phyloP scores from a whole-genome alignment of 2,797 vertebrate genomes.

The Falco concolor region DNA sequence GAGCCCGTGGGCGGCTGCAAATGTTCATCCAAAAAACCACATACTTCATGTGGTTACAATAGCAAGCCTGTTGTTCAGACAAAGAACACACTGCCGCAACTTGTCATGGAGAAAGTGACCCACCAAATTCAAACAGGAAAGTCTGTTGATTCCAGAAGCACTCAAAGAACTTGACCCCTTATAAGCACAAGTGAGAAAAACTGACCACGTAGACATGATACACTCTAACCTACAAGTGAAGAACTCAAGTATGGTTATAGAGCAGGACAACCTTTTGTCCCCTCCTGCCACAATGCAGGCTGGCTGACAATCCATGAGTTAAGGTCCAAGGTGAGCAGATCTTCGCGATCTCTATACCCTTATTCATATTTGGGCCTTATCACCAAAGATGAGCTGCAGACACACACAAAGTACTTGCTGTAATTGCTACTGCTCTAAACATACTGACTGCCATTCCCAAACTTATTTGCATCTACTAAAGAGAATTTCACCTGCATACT shows the following conservation, averaged over 20 bases:
- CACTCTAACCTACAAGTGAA: not conserved
- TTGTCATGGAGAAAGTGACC: not conserved
- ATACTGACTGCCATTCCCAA: not conserved
- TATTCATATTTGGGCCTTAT: not conserved
- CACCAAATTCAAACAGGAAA: not conserved
- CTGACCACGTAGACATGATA: accelerated
- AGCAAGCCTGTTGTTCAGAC: not conserved
- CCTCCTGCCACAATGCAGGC: not conserved
- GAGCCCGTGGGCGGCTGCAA: not conserved
- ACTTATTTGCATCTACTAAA: not conserved
- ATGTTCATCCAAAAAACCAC: not conserved
- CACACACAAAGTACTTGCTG: not conserved
- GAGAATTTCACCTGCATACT: not conserved
- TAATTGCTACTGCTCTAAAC: not conserved
- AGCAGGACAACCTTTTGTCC: not conserved
- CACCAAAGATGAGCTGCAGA: not conserved
- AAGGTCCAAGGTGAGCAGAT: not conserved
- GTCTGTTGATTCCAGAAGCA: not conserved
- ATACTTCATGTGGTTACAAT: not conserved
- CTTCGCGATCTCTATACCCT: accelerated
- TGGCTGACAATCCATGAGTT: not conserved
- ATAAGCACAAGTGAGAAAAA: not conserved
- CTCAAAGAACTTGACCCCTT: not conserved
- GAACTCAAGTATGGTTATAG: not conserved
- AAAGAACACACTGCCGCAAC: not conserved